phyloP scores from a whole-genome alignment of 2,888 invertebrate species.

The Elysia crispata region DNA sequence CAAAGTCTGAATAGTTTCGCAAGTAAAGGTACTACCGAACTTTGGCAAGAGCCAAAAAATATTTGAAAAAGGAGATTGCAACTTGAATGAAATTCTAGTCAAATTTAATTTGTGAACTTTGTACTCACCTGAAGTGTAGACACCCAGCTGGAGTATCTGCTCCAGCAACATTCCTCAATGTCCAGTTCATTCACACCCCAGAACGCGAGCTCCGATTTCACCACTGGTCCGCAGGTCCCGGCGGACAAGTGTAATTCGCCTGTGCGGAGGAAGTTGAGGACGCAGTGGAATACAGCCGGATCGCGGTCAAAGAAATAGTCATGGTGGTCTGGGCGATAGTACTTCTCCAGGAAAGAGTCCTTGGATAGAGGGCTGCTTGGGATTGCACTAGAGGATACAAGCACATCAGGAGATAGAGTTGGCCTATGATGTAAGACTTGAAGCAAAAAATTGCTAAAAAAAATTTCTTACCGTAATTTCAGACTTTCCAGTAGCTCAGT shows the following conservation, averaged over 20 bases:
- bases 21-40: too few relatives aligned
- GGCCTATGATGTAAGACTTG: too few relatives aligned
- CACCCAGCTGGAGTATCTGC: slow-evolving; percentile 72
- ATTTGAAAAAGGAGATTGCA: too few relatives aligned
- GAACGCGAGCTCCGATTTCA: slow-evolving; percentile 70
- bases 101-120: too few relatives aligned
- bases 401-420: too few relatives aligned
- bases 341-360: slow-evolving; percentile 49
- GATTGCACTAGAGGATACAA: slow-evolving; percentile 44
- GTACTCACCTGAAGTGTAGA: slow-evolving; percentile 58
- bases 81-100: too few relatives aligned
- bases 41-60: too few relatives aligned
- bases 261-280: slow-evolving; percentile 57
- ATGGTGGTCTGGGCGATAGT: slow-evolving; percentile 47
- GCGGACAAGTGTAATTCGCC: slow-evolving; percentile 59
- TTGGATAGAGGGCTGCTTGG: slow-evolving; percentile 53
- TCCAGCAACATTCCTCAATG: slow-evolving; percentile 75
- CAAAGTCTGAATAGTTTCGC: too few relatives aligned
- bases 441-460: too few relatives aligned
- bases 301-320: slow-evolving; percentile 61
- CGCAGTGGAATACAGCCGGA: slow-evolving; percentile 55
- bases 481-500: too few relatives aligned
- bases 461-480: too few relatives aligned
- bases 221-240: slow-evolving; percentile 55
- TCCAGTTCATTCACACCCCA: slow-evolving; percentile 75